Evolutionary conservation across 2,888 invertebrate species (phyloP).

Genomic region (Coleophora flavipennella): DNA sequence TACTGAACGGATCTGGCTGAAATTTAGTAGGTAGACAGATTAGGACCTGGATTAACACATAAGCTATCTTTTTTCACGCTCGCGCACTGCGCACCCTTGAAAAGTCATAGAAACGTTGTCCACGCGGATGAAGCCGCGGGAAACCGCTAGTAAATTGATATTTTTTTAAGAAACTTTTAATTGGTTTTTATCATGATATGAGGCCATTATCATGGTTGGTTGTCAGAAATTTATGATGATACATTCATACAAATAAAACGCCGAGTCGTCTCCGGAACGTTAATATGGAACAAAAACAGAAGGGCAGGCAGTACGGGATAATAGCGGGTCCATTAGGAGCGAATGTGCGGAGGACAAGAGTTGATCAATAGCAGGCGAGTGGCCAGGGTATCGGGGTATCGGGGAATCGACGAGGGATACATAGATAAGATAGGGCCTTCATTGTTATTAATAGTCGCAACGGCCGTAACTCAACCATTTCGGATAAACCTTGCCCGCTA

Average conservation of each 20-base stretch:
- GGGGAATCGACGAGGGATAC: conserved; percentile 19
- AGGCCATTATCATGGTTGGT: no score
- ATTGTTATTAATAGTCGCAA: conserved; percentile 49
- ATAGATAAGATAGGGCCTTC: conserved; percentile 26
- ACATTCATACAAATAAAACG: neutral
- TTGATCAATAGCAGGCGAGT: conserved; percentile 49
- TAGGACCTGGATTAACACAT: no score
- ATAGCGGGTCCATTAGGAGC: conserved; percentile 49
- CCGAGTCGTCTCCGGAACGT: neutral
- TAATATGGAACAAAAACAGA: conserved; percentile 41
- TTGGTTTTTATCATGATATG: no score
- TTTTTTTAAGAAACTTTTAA: no score
- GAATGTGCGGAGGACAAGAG: conserved; percentile 59
- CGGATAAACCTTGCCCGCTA: neutral
- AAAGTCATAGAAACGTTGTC: no score
- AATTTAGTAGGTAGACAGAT: no score
- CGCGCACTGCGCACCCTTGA: no score
- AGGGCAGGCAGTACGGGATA: conserved; percentile 19
- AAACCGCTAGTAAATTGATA: no score
- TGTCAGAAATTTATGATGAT: no score
- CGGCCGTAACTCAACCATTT: conserved; percentile 17
- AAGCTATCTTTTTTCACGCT: no score
- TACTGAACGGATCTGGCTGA: no score
- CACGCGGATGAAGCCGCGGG: no score
- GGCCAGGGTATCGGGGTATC: conserved; percentile 32